A percentile compares a stretch with the other conserved stretches of the same genome.
Evolutionary conservation across 2,113 vertebrate genomes (phyloP).

Genomic region (Nyctereutes procyonoides): DNA sequence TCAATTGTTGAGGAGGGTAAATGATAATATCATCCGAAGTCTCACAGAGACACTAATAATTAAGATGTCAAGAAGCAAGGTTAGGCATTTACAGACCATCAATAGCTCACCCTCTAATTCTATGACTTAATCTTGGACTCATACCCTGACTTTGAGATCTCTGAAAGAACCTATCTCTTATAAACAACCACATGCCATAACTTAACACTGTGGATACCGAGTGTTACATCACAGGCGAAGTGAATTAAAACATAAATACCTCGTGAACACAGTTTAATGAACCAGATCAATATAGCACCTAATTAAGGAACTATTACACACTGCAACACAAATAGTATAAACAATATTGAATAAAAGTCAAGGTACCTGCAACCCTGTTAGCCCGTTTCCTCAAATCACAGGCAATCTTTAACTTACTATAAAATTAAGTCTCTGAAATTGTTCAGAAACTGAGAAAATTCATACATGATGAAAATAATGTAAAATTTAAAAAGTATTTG

Average conservation of each 20-base stretch:
- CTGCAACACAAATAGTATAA: background rate
- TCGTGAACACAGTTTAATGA: constrained; percentile 42
- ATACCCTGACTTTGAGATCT: constrained; percentile 56
- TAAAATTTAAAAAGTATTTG: background rate
- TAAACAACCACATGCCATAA: constrained; percentile 56
- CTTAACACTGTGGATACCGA: background rate
- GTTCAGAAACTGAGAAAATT: background rate
- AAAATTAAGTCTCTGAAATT: background rate
- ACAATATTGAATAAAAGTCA: background rate
- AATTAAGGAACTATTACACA: constrained; percentile 66
- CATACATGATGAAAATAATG: background rate
- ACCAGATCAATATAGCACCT: constrained; percentile 51
- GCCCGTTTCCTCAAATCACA: background rate
- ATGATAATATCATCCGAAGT: constrained; percentile 38
- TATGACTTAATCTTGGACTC: constrained; percentile 56
- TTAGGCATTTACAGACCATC: constrained; percentile 86
- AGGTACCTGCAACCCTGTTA: background rate
- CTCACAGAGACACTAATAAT: constrained; percentile 83
- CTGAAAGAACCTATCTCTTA: constrained; percentile 50
- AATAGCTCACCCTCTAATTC: constrained; percentile 82
- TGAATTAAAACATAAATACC: constrained; percentile 59
- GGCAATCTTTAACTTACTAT: background rate
- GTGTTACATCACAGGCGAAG: background rate
- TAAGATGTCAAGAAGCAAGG: constrained; percentile 84
- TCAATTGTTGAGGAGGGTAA: constrained; percentile 52